Base-by-base conservation (phyloP, 2,797 vertebrate species). In the Danionella dracula region DNA sequence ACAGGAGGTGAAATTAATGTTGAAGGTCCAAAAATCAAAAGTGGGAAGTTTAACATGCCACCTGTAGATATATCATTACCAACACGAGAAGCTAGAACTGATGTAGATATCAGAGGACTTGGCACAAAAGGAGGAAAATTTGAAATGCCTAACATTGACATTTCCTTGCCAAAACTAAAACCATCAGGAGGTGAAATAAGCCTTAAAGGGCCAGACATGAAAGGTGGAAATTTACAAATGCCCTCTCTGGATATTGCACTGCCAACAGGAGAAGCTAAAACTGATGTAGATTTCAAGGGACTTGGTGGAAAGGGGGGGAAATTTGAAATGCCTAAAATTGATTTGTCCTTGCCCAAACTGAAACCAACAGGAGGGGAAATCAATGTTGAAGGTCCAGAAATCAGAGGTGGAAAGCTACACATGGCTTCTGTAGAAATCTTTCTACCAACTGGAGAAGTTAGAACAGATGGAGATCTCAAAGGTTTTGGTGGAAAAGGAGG, bases 11-110 rank as follows among this genome's bases (percentile, higher is more conserved):
- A 49, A n/a, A 4, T 48, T n/a, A 61, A n/a, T 27, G 6, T 27
- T 27, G 11, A 49, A 49, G 44, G 44, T 17, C 44, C 45, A 11
- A 13, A 9, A 45, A 75, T 48, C 0, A 84, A 83, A 74, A 75
- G 72, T 27, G 76, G 59, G 3, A 70, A 38, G 23, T 6, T 37
- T 37, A 1, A 27, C 23, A 27, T 10, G 11, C 58, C 44, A 12
- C 23, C 44, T 6, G 4, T 17, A 58, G 81, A 83, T 10, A 61
- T 84, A 9, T 80, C 74, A 0, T 62, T 82, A 2, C 79, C 81
- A 6, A 79, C 79, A 74, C 41, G 71, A 6, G 82, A 77, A 35
- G 51, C 60, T 12, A 42, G 20, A 35, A 6, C 3, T 27, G 23
- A 27, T 27, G 23, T 27, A 27, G 23, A 27, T 6, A 27, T 27